A percentile compares a stretch with the other conserved stretches of the same genome.
These are phyloP conservation scores for Eupithecia centaureata DNA, from an alignment of 2,888 invertebrate genomes.

Conservation along the genomic window DNA sequence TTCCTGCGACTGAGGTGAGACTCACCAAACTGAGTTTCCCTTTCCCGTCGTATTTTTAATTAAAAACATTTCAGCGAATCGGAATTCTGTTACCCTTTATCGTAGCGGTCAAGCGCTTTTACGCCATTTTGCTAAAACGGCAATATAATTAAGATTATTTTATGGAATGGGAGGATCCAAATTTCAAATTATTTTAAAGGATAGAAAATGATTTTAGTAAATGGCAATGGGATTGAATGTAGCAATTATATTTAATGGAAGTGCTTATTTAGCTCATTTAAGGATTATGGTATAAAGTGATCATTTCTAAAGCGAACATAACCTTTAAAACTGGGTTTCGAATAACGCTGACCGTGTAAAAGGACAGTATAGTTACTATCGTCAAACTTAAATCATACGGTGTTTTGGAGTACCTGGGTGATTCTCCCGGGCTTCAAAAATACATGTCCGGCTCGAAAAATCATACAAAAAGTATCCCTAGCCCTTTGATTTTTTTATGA, in stretches of 20 bases:
- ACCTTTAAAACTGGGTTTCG: not conserved
- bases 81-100: constrained; percentile 46
- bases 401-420: no score
- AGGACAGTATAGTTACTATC: not conserved
- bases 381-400: not conserved
- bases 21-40: constrained; percentile 52
- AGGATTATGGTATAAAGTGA: constrained; percentile 21
- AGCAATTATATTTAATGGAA: constrained; percentile 16
- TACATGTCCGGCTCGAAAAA: no score
- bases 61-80: constrained; percentile 57
- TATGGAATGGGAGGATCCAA: constrained; percentile 25
- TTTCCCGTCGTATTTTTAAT: constrained; percentile 60
- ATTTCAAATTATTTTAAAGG: constrained; percentile 25
- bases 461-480: no score
- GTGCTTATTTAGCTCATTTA: constrained; percentile 14
- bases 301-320: constrained; percentile 21
- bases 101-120: constrained; percentile 40
- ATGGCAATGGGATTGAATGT: constrained; percentile 15
- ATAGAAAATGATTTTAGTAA: constrained; percentile 15
- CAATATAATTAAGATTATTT: constrained; percentile 39
- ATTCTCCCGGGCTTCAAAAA: no score
- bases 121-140: constrained; percentile 40
- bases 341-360: not conserved
- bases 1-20: constrained; percentile 43
- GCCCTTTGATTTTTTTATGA: no score